Evolutionary conservation across 2,888 invertebrate genomes (phyloP), one percentile per base, ranked within the genome.

Genomic region (Villa cingulata): DNA sequence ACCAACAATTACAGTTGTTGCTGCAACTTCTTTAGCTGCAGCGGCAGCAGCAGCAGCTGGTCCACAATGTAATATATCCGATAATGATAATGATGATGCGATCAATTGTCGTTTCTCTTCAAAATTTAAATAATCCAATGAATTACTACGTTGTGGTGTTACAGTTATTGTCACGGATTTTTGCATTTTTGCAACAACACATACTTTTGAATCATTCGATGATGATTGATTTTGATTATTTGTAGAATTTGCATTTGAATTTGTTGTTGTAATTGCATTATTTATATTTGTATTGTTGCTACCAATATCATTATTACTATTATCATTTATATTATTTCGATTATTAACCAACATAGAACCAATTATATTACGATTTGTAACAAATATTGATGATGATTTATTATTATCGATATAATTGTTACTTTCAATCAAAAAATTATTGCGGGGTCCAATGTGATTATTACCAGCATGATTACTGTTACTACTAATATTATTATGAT

Each of bases 31-130:
- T 56, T 73, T 72, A 17, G 62, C 57, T 17, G 46, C 46, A 1
- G 71, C 71, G 15, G 68, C 70, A 6, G 69, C 70, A 20, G 72
- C 72, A 3, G 70, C 73, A 7, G 74, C 71, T 17, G 81, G 78
- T 56, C 80, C 81, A 62, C 81, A 81, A 55, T 83, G 82, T 57
- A 86, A 70, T 63, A 89, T 88, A 71, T 89, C 89, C 56, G 87
- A 86, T 52, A 90, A 74, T 54, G 88, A 88, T 63, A 90, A 69
- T 45, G 88, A 87, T 54, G 88, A 88, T 42, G 89, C 89, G 56
- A 90, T 90, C 63, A 90, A 73, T 70, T 88, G 86, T 59, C 89
- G 75, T 68, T 88, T 88, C 74, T 90, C 89, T 71, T 89, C 88
- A 68, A 90, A 90, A 72, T 90, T 89, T 49, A 90, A 76, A 72